phyloP scores from a whole-genome alignment of 2,797 vertebrate genomes.

The Oryzias sinensis region DNA sequence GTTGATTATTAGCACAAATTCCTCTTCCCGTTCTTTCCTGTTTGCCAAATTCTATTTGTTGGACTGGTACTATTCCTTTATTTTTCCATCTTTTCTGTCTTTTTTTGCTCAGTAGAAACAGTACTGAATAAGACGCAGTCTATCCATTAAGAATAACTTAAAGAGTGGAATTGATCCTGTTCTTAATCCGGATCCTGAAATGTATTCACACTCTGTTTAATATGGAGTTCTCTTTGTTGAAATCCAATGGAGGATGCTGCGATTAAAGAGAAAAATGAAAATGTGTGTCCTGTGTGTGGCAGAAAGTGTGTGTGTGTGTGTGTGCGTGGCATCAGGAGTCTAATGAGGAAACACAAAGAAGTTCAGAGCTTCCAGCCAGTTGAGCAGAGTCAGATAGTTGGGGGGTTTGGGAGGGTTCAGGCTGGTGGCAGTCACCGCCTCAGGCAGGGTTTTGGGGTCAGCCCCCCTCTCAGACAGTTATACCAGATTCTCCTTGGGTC shows the following conservation, averaged over 20 bases:
- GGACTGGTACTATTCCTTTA: no score
- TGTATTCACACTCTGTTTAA: no score
- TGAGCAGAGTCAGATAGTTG: conserved; percentile 58
- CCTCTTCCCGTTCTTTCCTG: no score
- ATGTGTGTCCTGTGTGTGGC: conserved; percentile 19
- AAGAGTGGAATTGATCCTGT: no score
- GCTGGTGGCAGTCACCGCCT: conserved; percentile 81
- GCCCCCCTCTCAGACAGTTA: conserved; percentile 73
- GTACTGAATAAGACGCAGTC: no score
- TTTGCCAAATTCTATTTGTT: no score
- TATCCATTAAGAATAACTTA: no score
- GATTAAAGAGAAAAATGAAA: neutral
- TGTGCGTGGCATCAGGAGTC: conserved; percentile 74
- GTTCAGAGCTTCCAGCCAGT: conserved; percentile 73
- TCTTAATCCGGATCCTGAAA: no score
- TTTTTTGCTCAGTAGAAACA: no score
- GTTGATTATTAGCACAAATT: no score
- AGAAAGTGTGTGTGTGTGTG: conserved; percentile 41
- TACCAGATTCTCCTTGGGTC: conserved; percentile 43
- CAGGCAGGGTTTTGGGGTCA: conserved; percentile 83
- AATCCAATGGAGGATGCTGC: neutral
- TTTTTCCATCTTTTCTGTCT: no score
- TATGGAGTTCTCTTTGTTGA: no score
- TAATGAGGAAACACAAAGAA: conserved; percentile 81
- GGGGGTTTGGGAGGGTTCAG: conserved; percentile 74